These are phyloP conservation scores for Lathamus discolor DNA, from an alignment of 2,113 vertebrate species.

Conservation along the genomic window DNA sequence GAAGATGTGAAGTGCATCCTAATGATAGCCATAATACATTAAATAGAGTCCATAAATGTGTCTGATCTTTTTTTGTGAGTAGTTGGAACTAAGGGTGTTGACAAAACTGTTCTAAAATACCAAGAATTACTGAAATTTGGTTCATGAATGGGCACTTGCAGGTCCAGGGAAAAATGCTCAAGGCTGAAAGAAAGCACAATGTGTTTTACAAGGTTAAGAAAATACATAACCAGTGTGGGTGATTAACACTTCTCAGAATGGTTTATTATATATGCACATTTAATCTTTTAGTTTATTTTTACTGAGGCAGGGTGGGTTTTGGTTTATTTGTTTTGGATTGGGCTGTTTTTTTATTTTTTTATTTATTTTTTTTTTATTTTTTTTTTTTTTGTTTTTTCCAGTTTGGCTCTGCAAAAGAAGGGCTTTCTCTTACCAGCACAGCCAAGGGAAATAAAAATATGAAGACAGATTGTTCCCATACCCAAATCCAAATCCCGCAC, in stretches of 20 bases:
- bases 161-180: neutral
- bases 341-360: fast-evolving
- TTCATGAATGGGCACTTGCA: neutral
- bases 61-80: neutral
- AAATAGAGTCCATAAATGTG: neutral
- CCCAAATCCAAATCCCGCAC: neutral
- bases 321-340: neutral
- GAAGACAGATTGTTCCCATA: neutral
- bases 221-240: neutral
- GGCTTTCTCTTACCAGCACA: neutral
- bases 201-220: neutral
- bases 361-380: neutral
- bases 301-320: neutral
- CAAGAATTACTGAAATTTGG: neutral
- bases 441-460: constrained; percentile 3
- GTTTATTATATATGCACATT: neutral
- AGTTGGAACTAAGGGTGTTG: neutral
- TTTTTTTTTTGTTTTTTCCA: neutral
- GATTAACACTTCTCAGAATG: neutral
- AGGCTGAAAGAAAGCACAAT: neutral
- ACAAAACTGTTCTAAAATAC: neutral
- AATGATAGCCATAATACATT: neutral
- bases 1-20: neutral
- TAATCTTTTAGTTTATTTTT: neutral
- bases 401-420: neutral